A percentile compares a stretch with the other conserved stretches of the same genome.
These are phyloP conservation scores for Eupeodes luniger DNA, from an alignment of 2,888 invertebrate species.

Conservation along the genomic window DNA sequence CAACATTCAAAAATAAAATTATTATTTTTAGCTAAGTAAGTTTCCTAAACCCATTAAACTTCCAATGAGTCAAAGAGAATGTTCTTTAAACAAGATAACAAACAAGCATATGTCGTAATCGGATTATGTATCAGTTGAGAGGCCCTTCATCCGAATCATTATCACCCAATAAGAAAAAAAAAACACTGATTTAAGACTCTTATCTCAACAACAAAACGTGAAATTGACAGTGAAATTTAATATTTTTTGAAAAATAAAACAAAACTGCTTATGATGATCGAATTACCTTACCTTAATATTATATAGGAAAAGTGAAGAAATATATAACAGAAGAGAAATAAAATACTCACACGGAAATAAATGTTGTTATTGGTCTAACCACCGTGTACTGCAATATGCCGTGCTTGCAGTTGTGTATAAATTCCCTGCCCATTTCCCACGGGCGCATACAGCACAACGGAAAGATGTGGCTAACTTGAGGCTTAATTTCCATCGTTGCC, in stretches of 20 bases:
- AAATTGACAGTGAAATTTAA: background rate
- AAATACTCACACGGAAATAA: slow-evolving; percentile 92
- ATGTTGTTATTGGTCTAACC: slow-evolving; percentile 94
- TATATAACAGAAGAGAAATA: slow-evolving; percentile 76
- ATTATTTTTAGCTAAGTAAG: background rate
- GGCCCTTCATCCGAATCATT: background rate
- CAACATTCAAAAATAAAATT: background rate
- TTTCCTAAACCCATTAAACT: background rate
- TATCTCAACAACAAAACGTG: background rate
- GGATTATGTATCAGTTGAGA: too few species aligned
- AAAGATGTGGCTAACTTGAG: slow-evolving; percentile 94
- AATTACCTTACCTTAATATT: background rate
- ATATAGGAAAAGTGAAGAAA: background rate
- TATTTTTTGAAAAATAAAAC: background rate
- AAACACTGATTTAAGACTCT: background rate
- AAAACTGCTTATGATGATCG: background rate
- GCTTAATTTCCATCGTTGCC: slow-evolving; percentile 91
- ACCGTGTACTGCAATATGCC: slow-evolving; percentile 98
- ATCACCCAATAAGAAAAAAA: background rate
- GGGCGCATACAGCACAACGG: slow-evolving; percentile 96
- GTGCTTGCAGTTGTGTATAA: slow-evolving; percentile 97
- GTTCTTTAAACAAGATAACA: background rate
- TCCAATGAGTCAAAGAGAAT: background rate
- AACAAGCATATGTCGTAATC: background rate
- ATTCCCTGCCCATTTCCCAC: slow-evolving; percentile 96